phyloP scores from a whole-genome alignment of 2,888 invertebrate genomes.

The Eudemis profundana region DNA sequence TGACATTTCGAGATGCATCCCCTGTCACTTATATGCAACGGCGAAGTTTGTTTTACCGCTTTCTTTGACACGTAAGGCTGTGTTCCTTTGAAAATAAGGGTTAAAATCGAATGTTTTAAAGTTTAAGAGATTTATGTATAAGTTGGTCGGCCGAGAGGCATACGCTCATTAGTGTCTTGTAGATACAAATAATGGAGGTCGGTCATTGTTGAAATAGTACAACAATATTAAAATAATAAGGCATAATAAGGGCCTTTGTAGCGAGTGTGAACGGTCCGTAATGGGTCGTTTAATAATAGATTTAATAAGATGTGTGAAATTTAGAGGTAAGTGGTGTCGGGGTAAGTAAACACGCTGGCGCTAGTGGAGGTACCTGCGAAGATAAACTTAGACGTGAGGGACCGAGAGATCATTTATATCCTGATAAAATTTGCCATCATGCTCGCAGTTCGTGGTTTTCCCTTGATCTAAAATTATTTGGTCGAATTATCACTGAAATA shows the following conservation, averaged over 20 bases:
- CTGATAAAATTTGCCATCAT: too few relatives aligned
- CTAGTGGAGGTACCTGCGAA: background rate
- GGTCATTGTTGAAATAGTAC: conserved; percentile 72
- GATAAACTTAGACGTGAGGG: background rate
- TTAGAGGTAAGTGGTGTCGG: conserved; percentile 38
- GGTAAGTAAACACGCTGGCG: conserved; percentile 33
- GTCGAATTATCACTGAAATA: too few relatives aligned
- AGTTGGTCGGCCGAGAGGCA: conserved; percentile 68
- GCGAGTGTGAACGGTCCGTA: conserved; percentile 39
- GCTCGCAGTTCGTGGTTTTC: too few relatives aligned
- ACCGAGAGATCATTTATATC: background rate
- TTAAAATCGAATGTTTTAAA: conserved; percentile 13
- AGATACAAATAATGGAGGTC: conserved; percentile 68
- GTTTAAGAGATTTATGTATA: conserved; percentile 16
- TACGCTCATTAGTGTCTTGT: conserved; percentile 81
- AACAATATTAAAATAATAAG: conserved; percentile 83
- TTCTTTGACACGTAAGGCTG: background rate
- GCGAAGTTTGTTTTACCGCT: conserved; percentile 45
- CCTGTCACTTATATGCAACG: conserved; percentile 72
- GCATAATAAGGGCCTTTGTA: conserved; percentile 76
- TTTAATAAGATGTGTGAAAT: conserved; percentile 45
- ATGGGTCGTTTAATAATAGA: conserved; percentile 42
- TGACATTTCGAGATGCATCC: conserved; percentile 77
- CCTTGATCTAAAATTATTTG: too few relatives aligned
- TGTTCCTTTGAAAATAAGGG: conserved; percentile 9